Conservation (phyloP, 2,888 invertebrate species). For the Epiblema foenella region DNA sequence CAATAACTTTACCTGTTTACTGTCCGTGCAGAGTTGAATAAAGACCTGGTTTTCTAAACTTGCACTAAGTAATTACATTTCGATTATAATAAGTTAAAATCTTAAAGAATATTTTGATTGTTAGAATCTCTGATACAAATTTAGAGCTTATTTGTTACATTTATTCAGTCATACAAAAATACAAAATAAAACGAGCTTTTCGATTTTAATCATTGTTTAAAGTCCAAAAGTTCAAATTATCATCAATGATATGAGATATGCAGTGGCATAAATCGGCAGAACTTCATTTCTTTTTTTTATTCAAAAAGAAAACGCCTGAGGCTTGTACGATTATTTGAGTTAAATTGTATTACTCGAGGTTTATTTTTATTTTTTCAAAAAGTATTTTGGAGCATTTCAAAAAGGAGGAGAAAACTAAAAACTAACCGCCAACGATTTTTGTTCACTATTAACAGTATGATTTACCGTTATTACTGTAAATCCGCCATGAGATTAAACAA, state of each 20-base stretch:
- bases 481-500: slow-evolving; percentile 1
- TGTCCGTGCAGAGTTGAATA: neutral
- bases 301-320: slow-evolving; percentile 21
- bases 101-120: too few relatives aligned
- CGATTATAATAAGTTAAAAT: too few relatives aligned
- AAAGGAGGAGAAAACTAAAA: neutral
- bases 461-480: neutral
- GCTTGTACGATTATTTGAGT: neutral
- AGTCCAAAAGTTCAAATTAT: slow-evolving; percentile 1
- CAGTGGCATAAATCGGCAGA: neutral
- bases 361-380: neutral
- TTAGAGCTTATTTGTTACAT: neutral
- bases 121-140: too few relatives aligned
- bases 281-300: slow-evolving; percentile 14
- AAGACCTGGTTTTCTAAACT: neutral
- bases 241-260: neutral
- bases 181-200: neutral
- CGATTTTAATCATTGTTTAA: slow-evolving; percentile 2
- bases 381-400: neutral
- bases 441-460: neutral
- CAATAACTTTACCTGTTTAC: neutral
- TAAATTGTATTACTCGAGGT: neutral
- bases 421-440: too few relatives aligned
- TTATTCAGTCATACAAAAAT: neutral
- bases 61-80: neutral